These are phyloP conservation scores for Tetragonisca angustula DNA, from an alignment of 2,888 invertebrate species.

Conservation along the genomic window DNA sequence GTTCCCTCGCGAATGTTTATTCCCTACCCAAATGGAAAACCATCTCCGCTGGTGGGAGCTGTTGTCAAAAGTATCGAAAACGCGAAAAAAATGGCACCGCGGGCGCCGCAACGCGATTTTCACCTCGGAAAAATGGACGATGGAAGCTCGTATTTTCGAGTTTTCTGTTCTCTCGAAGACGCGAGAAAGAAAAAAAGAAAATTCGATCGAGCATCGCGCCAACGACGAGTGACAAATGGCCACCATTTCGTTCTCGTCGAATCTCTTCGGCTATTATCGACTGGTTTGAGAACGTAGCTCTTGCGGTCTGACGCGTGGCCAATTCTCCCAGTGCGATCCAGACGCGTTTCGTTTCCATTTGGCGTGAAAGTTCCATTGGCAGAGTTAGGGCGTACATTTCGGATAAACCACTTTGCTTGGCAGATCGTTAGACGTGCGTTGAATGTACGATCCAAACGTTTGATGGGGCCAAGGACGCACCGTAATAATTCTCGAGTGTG, in stretches of 20 bases:
- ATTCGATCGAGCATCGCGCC: neutral
- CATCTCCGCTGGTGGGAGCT: neutral
- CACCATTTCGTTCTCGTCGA: no score
- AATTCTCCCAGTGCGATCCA: neutral
- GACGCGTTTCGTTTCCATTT: constrained; percentile 43
- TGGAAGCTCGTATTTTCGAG: neutral
- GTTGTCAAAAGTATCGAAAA: constrained; percentile 12
- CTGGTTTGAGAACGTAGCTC: no score
- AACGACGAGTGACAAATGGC: no score
- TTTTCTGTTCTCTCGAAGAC: neutral
- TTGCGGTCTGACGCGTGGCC: no score
- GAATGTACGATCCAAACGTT: constrained; percentile 55
- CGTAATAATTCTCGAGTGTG: constrained; percentile 17
- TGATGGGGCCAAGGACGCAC: constrained; percentile 25
- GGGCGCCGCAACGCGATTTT: neutral
- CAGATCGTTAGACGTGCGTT: constrained; percentile 65
- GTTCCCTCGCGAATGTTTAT: neutral
- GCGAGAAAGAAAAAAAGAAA: neutral
- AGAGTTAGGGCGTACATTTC: constrained; percentile 59
- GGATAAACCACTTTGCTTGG: constrained; percentile 68
- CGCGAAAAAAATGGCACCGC: neutral
- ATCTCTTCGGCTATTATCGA: no score
- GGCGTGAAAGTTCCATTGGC: constrained; percentile 53
- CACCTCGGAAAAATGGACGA: neutral
- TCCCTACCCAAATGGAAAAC: neutral